Percentiles rank a stretch among this genome's conserved stretches.
Evolutionary conservation across 2,888 invertebrate species (phyloP).

Genomic region (Gymnocheta viridis): DNA sequence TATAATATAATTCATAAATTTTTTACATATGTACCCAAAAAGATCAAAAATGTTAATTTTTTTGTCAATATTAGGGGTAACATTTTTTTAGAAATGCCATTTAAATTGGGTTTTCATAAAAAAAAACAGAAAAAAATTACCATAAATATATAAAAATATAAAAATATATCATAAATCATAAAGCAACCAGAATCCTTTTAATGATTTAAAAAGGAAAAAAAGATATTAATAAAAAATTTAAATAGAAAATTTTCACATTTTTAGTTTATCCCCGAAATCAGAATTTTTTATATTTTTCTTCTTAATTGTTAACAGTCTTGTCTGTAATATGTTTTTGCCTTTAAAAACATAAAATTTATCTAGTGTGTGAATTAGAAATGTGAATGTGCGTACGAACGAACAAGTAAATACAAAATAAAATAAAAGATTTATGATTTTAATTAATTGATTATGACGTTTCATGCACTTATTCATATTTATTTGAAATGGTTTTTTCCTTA

Average conservation of each 20-base stretch:
- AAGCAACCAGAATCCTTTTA: constrained; percentile 13
- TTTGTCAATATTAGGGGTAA: constrained; percentile 40
- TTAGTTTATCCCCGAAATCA: not conserved
- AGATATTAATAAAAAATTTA: not conserved
- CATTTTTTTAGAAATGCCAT: constrained; percentile 10
- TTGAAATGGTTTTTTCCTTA: constrained; percentile 34
- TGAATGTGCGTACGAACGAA: constrained; percentile 11
- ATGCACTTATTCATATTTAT: constrained; percentile 46
- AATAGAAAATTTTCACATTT: not conserved
- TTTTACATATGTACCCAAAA: no score
- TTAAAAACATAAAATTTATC: constrained; percentile 1
- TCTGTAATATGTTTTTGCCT: not conserved
- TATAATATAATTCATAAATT: not conserved
- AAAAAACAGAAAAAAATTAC: not conserved
- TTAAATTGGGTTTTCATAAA: not conserved
- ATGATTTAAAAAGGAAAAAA: constrained; percentile 2
- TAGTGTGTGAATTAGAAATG: constrained; percentile 11
- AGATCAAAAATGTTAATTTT: no score
- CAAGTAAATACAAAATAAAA: not conserved
- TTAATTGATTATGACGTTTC: constrained; percentile 60
- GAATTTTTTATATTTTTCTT: not conserved
- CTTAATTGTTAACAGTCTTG: not conserved
- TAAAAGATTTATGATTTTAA: constrained; percentile 56
- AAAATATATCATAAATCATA: constrained; percentile 39
- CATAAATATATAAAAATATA: constrained; percentile 32